Conservation (phyloP, 1,140 invertebrate species). For the Bacillus rossius region DNA sequence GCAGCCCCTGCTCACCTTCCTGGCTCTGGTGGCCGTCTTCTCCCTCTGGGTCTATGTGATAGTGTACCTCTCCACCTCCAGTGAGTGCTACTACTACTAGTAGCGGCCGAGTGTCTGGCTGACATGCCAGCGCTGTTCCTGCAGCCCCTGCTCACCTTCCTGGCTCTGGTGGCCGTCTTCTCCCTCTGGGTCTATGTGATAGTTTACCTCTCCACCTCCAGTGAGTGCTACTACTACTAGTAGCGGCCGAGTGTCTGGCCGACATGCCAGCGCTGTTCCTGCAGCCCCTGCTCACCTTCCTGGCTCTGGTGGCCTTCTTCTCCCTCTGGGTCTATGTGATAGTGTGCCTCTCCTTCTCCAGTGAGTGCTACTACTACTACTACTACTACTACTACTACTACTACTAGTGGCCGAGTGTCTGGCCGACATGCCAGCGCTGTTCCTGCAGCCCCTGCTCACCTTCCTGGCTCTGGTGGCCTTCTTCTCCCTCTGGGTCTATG, state of each 20-base stretch:
- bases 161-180: slow-evolving; percentile 71
- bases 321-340: slow-evolving; percentile 81
- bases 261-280: slow-evolving; percentile 80
- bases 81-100: no score
- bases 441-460: slow-evolving; percentile 83
- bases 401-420: no score
- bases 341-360: slow-evolving; percentile 59
- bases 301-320: slow-evolving; percentile 71
- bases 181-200: slow-evolving; percentile 81
- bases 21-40: slow-evolving; percentile 71
- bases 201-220: slow-evolving; percentile 59
- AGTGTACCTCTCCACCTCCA: slow-evolving; percentile 59
- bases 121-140: slow-evolving; percentile 80
- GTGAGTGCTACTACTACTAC: no score
- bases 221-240: no score
- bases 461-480: slow-evolving; percentile 73
- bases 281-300: slow-evolving; percentile 82
- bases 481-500: slow-evolving; percentile 77
- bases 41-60: slow-evolving; percentile 81
- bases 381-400: no score
- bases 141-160: slow-evolving; percentile 82
- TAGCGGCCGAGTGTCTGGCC: no score
- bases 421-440: slow-evolving; percentile 75
- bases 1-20: slow-evolving; percentile 82
- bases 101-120: no score